A percentile compares a stretch with the other conserved stretches of the same genome.
Evolutionary conservation across 2,888 invertebrate species (phyloP).

Genomic region (Microchrysa polita): DNA sequence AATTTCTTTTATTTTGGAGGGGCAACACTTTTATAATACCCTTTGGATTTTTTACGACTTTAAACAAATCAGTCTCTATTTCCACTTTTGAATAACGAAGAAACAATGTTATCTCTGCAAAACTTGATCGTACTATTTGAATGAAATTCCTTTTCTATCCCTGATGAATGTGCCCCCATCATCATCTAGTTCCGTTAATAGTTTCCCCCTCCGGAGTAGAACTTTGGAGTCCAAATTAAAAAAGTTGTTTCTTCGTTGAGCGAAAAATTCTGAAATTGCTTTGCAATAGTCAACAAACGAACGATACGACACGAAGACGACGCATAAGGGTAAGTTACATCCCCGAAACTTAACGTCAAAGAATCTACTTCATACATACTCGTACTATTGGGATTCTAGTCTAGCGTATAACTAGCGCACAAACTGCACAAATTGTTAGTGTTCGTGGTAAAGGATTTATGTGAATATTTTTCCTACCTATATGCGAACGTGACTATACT

Average conservation of each 20-base stretch:
- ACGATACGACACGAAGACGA: too few relatives aligned
- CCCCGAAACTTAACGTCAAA: conserved; percentile 18
- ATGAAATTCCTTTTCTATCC: too few relatives aligned
- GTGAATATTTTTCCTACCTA: conserved; percentile 35
- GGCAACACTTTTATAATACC: too few relatives aligned
- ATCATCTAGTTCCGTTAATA: not conserved
- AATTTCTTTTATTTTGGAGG: too few relatives aligned
- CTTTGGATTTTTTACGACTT: too few relatives aligned
- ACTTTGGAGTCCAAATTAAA: conserved; percentile 14
- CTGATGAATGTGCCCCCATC: not conserved
- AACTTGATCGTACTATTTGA: too few relatives aligned
- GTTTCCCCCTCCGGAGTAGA: not conserved
- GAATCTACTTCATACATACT: too few relatives aligned
- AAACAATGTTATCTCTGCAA: too few relatives aligned
- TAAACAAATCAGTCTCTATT: not conserved
- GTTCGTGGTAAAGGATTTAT: conserved; percentile 29
- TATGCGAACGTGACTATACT: too few relatives aligned
- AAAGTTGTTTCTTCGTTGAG: conserved; percentile 29
- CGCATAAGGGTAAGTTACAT: too few relatives aligned
- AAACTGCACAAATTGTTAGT: not conserved
- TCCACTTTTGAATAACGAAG: not conserved
- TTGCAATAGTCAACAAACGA: conserved; percentile 39
- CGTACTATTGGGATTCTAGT: conserved; percentile 25
- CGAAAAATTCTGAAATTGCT: conserved; percentile 36
- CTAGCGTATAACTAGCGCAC: not conserved